Evolutionary conservation across 2,888 invertebrate species (phyloP), one percentile per base, ranked within the genome.

Genomic region (Acrobasis suavella): DNA sequence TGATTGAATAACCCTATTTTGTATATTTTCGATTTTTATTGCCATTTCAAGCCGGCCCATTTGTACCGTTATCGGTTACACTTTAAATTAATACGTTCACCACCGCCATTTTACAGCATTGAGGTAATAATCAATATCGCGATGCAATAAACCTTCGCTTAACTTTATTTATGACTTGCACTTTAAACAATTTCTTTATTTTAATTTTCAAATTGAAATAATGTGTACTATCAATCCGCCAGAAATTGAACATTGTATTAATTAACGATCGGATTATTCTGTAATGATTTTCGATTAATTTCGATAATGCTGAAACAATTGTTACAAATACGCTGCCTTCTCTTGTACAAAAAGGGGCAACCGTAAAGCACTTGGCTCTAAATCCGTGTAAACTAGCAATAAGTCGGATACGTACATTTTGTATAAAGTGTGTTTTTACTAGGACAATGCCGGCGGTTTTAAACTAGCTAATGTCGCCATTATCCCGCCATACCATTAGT

Each of bases 1-100:
- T 32, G 8, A 32, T 2, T 32, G 7, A 32, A 32, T 32, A 32
- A 32, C 32, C 32, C 59, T 63, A 66, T 69, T 65, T 68, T 68
- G 65, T 66, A 58, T 10, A 60, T 17, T 62, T 59, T 54, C 58
- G 50, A 62, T 62, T 39, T 46, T 58, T 58, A 52, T 50, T 10
- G 52, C 50, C 16, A 61, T 65, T 46, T 46, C 46, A 46, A 46
- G n/a, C 46, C 12, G 46, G 42, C 42, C 42, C 42, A 42, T 42
- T 42, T 42, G 12, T 7, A 5, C 60, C 56, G 50, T 46, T 51
- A 55, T 51, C 15, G 64, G 39, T 22, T 32, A 16, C 15, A 39
- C 55, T 38, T 54, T 37, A 54, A 54, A 54, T 54, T 51, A 51
- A 51, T 51, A 10, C 17, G 50, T 51, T 51, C 17, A 10, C 46